A percentile compares a stretch with the other conserved stretches of the same genome.
Conservation (phyloP, 1,140 invertebrate genomes). For the Neodiprion lecontei region DNA sequence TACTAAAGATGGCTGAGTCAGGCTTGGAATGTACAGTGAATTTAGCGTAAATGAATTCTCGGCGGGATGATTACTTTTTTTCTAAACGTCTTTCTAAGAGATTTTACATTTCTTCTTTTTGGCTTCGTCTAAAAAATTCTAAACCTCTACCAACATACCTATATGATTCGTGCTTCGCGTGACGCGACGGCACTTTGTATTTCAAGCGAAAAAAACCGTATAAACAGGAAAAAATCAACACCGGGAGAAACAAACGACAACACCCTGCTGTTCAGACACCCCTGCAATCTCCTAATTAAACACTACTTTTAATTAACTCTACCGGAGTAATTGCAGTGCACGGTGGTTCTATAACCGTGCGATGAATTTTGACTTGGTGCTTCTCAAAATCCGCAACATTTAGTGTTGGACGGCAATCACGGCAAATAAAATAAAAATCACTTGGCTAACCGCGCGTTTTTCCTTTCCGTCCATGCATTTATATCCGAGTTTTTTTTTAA, state of each 20-base stretch:
- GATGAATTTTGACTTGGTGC: not conserved
- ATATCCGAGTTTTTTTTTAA: too few relatives aligned
- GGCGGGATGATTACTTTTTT: too few relatives aligned
- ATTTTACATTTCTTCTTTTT: too few relatives aligned
- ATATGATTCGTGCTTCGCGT: not conserved
- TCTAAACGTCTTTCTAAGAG: too few relatives aligned
- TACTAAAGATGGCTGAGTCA: too few relatives aligned
- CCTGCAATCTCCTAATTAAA: not conserved
- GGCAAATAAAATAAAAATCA: not conserved
- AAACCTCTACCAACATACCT: too few relatives aligned
- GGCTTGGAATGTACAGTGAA: too few relatives aligned
- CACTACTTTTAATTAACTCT: conserved; percentile 6
- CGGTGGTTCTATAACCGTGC: not conserved
- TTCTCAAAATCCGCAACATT: not conserved
- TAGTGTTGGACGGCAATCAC: not conserved
- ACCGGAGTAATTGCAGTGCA: not conserved
- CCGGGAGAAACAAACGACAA: not conserved
- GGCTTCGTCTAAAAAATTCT: too few relatives aligned
- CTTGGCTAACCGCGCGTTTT: too few relatives aligned
- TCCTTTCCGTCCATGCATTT: too few relatives aligned
- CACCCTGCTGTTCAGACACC: not conserved
- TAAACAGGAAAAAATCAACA: too few relatives aligned
- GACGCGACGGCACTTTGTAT: not conserved
- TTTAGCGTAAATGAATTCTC: too few relatives aligned
- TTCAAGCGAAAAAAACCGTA: not conserved